These are phyloP conservation scores for Larimichthys polyactis DNA, from an alignment of 2,113 vertebrate genomes.

Conservation along the genomic window DNA sequence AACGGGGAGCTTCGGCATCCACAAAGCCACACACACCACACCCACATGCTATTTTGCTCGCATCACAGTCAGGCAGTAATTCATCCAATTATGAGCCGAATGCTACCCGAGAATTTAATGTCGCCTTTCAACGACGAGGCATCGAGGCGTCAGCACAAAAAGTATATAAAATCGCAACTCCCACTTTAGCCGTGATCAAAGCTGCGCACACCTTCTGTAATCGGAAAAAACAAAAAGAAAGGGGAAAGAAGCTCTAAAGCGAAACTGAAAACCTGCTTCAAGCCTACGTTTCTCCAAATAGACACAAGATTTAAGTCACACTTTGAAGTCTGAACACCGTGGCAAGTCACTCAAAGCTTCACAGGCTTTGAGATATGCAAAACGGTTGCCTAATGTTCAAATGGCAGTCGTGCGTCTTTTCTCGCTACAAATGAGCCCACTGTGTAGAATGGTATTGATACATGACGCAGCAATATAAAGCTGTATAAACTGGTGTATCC, in stretches of 20 bases:
- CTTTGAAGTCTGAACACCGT: conserved; percentile 20
- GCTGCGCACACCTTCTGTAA: neutral
- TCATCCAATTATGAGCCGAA: neutral
- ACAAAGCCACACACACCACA: neutral
- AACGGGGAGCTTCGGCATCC: neutral
- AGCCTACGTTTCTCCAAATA: neutral
- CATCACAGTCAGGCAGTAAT: neutral
- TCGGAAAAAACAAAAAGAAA: neutral
- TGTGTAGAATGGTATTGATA: neutral
- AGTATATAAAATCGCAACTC: neutral
- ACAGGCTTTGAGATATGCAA: neutral
- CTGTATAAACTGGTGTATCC: neutral
- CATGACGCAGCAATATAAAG: neutral
- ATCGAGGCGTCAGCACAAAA: conserved; percentile 8
- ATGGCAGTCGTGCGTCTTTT: neutral
- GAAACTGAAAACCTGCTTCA: neutral
- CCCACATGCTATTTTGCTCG: neutral
- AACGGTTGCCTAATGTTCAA: neutral
- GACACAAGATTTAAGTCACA: neutral
- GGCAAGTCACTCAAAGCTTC: neutral
- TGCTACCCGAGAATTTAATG: neutral
- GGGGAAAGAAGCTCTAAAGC: neutral
- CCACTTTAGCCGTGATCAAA: conserved; percentile 2
- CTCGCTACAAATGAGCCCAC: neutral
- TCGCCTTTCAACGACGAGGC: neutral